A percentile compares a stretch with the other conserved stretches of the same genome.
Conservation (phyloP, 1,140 invertebrate species). For the Drosophila prosaltans region DNA sequence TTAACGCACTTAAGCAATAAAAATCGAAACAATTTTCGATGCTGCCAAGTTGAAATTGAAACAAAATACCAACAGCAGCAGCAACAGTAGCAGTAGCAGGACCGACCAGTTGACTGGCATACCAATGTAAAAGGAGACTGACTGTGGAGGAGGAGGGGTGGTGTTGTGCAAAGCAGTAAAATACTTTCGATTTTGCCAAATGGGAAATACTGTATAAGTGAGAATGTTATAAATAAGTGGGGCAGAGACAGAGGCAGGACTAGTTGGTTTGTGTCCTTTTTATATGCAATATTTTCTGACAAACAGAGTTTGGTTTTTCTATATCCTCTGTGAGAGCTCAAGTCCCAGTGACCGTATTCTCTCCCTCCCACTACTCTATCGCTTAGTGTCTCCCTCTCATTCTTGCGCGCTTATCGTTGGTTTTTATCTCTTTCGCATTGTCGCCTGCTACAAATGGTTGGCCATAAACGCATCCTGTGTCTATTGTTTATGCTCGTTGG, state of each 20-base stretch:
- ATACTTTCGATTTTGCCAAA: constrained; percentile 29
- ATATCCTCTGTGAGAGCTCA: constrained; percentile 21
- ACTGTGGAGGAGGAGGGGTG: neutral
- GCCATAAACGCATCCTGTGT: constrained; percentile 79
- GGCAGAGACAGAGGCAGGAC: constrained; percentile 36
- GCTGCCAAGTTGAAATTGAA: constrained; percentile 79
- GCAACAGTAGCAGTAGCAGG: constrained; percentile 23
- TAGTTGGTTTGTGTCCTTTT: constrained; percentile 54
- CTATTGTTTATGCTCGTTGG: constrained; percentile 78
- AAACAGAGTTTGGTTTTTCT: constrained; percentile 66
- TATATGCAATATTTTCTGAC: constrained; percentile 67
- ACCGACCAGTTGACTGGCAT: constrained; percentile 1
- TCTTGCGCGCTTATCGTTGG: neutral
- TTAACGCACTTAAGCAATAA: constrained; percentile 82
- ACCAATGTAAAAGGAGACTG: constrained; percentile 1
- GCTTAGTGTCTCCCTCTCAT: neutral
- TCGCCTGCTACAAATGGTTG: constrained; percentile 72
- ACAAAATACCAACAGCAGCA: constrained; percentile 62
- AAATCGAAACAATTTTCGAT: constrained; percentile 80
- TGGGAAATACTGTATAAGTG: constrained; percentile 58
- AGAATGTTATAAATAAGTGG: constrained; percentile 79
- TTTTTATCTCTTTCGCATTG: constrained; percentile 60
- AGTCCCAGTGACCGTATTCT: too few species aligned
- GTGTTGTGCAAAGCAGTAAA: neutral
- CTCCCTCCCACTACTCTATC: neutral